Conservation (phyloP, 2,113 vertebrate species). For the Paradoxurus hermaphroditus region DNA sequence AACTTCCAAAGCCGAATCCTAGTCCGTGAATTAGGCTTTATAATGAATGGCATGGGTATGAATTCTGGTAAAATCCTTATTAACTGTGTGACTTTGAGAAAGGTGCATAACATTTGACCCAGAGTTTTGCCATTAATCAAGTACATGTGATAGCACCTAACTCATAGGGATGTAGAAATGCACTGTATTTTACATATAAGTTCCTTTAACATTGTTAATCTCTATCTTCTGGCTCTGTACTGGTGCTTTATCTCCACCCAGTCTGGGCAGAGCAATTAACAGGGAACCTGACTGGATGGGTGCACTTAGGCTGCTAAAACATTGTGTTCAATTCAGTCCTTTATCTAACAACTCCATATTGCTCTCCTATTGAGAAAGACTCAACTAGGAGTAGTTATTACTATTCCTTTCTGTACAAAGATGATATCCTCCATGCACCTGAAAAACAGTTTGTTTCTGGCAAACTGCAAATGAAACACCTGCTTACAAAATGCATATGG, state of each 20-base stretch:
- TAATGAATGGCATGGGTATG: rapidly evolving
- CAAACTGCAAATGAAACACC: conserved; percentile 68
- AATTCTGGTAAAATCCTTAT: background rate
- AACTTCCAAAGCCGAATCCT: background rate
- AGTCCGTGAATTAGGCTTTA: background rate
- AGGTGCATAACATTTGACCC: background rate
- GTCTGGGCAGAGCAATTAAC: background rate
- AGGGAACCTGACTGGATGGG: rapidly evolving
- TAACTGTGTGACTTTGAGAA: background rate
- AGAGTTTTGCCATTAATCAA: background rate
- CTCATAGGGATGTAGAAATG: background rate
- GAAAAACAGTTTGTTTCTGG: conserved; percentile 65
- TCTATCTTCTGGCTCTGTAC: background rate
- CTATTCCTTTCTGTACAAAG: background rate
- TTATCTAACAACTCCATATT: background rate
- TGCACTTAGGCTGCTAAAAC: background rate
- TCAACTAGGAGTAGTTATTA: background rate
- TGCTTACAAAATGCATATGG: conserved; percentile 51
- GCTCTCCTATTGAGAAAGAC: background rate
- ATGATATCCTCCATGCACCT: conserved; percentile 53
- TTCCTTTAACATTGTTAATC: background rate
- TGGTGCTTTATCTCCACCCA: background rate
- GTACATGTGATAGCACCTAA: background rate
- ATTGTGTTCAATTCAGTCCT: background rate
- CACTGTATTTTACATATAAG: background rate